phyloP scores from a whole-genome alignment of 2,113 vertebrate species.

The Seriola rivoliana region DNA sequence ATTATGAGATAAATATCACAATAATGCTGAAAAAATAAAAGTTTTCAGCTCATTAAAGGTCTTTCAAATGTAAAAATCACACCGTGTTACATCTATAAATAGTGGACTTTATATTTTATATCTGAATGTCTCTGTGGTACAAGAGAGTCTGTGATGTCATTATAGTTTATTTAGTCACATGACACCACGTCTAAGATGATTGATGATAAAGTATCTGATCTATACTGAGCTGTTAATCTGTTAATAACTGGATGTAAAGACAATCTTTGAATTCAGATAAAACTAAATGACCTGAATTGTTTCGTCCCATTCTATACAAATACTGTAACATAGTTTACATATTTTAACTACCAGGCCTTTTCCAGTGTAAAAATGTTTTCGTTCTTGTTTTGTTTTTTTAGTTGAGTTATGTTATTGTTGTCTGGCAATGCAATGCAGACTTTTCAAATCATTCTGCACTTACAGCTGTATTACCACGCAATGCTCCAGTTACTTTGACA shows the following conservation, averaged over 20 bases:
- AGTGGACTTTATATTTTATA: background rate
- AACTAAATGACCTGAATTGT: no score
- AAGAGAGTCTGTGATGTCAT: background rate
- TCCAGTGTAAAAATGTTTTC: constrained; percentile 13
- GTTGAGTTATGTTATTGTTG: constrained; percentile 18
- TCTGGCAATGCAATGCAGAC: constrained; percentile 30
- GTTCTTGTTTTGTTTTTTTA: background rate
- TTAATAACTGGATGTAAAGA: constrained; percentile 2
- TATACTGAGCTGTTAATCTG: background rate
- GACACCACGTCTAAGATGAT: background rate
- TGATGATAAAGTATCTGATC: background rate
- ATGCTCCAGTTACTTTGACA: constrained; percentile 35
- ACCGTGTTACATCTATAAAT: background rate
- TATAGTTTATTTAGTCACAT: constrained; percentile 1
- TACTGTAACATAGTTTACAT: background rate
- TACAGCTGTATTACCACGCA: constrained; percentile 20
- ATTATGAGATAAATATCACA: background rate
- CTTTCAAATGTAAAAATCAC: background rate
- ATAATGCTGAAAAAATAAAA: background rate
- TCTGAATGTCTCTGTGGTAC: background rate
- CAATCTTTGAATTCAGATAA: background rate
- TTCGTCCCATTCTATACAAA: background rate
- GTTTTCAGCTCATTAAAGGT: background rate
- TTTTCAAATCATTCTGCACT: constrained; percentile 36
- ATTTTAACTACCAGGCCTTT: background rate